Evolutionary conservation across 2,113 vertebrate genomes (phyloP).

Genomic region (Podarcis muralis): DNA sequence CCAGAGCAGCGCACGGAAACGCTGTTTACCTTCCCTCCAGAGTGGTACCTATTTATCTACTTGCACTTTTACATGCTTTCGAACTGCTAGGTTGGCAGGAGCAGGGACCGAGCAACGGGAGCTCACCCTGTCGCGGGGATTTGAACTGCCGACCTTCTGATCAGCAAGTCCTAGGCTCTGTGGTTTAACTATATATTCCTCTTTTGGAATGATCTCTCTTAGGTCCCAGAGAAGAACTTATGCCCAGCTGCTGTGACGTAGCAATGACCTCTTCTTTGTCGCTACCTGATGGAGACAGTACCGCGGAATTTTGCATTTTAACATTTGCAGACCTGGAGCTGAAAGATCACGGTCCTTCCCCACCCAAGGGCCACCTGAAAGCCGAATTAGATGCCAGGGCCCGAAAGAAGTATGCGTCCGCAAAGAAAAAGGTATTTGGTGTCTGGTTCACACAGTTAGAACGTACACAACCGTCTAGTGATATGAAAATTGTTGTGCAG

Average conservation of each 20-base stretch:
- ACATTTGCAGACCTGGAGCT: conserved; percentile 75
- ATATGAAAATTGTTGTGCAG: neutral
- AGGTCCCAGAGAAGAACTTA: conserved; percentile 22
- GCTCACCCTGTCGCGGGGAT: no score
- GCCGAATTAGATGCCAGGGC: conserved; percentile 69
- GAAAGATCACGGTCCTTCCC: conserved; percentile 58
- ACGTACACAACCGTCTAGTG: neutral
- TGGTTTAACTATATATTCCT: neutral
- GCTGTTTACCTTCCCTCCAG: no score
- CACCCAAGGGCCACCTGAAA: conserved; percentile 68
- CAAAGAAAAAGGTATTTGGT: conserved; percentile 83
- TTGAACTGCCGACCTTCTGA: no score
- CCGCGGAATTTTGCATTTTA: conserved; percentile 50
- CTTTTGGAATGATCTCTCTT: neutral
- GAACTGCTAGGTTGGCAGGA: no score
- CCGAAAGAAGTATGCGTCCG: conserved; percentile 79
- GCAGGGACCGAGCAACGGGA: no score
- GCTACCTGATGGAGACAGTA: conserved; percentile 40
- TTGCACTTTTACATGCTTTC: no score
- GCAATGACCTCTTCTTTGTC: conserved; percentile 61
- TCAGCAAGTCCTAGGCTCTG: no score
- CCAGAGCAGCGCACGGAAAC: no score
- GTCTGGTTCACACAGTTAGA: neutral
- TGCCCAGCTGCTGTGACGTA: neutral
- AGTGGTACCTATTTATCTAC: no score